These are phyloP conservation scores for Sardinella longiceps DNA, from an alignment of 2,797 vertebrate genomes.

Conservation along the genomic window DNA sequence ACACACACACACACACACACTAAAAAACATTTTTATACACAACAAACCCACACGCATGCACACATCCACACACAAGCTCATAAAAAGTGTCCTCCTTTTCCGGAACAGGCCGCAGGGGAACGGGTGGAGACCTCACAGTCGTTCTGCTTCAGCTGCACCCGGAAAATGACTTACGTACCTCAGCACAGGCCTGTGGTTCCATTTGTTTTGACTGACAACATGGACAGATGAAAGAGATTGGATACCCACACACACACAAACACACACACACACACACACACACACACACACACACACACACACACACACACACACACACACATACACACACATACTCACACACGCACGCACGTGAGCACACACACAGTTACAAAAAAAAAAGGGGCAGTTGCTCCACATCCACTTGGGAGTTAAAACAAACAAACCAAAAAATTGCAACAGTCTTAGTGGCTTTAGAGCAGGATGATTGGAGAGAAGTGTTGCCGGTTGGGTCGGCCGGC, in stretches of 20 bases:
- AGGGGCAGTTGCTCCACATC: not conserved
- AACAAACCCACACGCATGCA: not conserved
- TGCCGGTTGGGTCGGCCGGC: too few relatives aligned
- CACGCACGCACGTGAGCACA: not conserved
- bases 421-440: not conserved
- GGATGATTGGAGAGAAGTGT: not conserved
- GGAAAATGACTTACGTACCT: not conserved
- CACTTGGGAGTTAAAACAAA: not conserved
- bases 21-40: not conserved
- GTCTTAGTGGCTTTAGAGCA: not conserved
- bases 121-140: not conserved
- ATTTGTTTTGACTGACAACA: not conserved
- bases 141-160: not conserved
- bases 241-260: not conserved
- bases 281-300: not conserved
- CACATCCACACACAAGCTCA: not conserved
- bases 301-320: too few relatives aligned
- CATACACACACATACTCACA: not conserved
- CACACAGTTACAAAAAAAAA: not conserved
- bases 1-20: too few relatives aligned
- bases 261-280: too few relatives aligned
- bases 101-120: not conserved
- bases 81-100: constrained; percentile 22
- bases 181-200: not conserved
- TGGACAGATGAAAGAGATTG: not conserved